Percentiles rank a stretch among this genome's conserved stretches.
phyloP scores from a whole-genome alignment of 2,113 vertebrate genomes.

The Beaufortia kweichowensis region DNA sequence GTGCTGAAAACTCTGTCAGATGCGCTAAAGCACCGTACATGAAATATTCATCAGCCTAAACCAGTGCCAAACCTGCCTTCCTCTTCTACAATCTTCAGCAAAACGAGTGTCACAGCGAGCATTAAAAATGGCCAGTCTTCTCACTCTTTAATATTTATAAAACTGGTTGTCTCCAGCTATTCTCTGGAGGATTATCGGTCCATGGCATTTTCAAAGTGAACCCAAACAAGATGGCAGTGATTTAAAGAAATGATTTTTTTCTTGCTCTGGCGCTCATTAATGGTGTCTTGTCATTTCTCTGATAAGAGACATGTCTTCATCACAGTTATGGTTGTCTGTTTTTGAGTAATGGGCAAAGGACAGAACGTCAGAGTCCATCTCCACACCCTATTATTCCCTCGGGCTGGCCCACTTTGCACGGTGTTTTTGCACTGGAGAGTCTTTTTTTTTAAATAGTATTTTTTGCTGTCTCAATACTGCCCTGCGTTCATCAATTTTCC shows the following conservation, averaged over 20 bases:
- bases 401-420: background rate
- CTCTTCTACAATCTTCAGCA: conserved; percentile 1
- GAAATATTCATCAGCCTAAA: conserved; percentile 28
- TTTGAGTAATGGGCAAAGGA: background rate
- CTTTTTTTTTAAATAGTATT: background rate
- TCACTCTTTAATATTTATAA: conserved; percentile 28
- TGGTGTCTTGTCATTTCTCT: background rate
- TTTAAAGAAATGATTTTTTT: background rate
- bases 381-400: background rate
- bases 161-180: background rate
- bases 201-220: background rate
- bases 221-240: background rate
- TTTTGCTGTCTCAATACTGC: background rate
- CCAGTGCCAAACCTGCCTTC: background rate
- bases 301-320: background rate
- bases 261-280: conserved; percentile 16
- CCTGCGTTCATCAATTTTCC: background rate
- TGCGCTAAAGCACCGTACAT: background rate
- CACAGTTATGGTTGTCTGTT: background rate
- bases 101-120: background rate
- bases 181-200: background rate
- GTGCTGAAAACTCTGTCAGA: background rate
- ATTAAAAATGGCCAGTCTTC: background rate
- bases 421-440: background rate
- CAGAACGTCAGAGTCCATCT: background rate